Evolutionary conservation across 2,888 invertebrate genomes (phyloP).

Genomic region (Acanthoscelides obtectus): DNA sequence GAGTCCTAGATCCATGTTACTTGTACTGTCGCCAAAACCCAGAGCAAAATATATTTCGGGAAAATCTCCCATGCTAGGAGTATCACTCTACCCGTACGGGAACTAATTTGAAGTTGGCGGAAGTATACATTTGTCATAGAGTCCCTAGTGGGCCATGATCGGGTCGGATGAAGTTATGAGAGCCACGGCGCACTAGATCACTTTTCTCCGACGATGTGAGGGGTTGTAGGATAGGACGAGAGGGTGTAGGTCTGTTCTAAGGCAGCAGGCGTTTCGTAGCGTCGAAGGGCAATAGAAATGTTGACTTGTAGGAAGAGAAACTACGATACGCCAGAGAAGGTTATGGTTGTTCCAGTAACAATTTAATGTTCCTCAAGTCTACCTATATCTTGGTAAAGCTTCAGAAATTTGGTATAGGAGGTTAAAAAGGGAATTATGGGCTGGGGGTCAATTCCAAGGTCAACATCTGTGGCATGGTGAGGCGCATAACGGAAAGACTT

Average conservation of each 20-base stretch:
- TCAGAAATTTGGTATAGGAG: too few species aligned
- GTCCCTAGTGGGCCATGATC: conserved; percentile 50
- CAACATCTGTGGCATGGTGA: too few species aligned
- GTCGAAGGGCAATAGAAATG: not conserved
- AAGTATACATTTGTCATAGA: conserved; percentile 52
- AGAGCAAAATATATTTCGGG: conserved; percentile 1
- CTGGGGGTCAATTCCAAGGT: too few species aligned
- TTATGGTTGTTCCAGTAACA: too few species aligned
- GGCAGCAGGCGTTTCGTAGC: not conserved
- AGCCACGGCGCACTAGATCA: conserved; percentile 50
- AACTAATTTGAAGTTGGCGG: conserved; percentile 52
- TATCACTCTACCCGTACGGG: conserved; percentile 40
- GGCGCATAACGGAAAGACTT: too few species aligned
- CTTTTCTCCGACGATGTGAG: conserved; percentile 30
- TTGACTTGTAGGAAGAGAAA: too few species aligned
- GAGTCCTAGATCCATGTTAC: too few species aligned
- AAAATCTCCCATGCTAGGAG: not conserved
- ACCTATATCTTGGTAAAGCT: too few species aligned
- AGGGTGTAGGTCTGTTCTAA: conserved; percentile 25
- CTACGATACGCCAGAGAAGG: too few species aligned
- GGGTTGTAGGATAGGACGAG: conserved; percentile 26
- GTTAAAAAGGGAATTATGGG: too few species aligned
- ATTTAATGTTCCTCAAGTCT: too few species aligned
- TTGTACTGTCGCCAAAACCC: too few species aligned
- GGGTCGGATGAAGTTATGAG: conserved; percentile 51